phyloP scores from a whole-genome alignment of 2,888 invertebrate genomes.

The Gymnosoma rotundatum region DNA sequence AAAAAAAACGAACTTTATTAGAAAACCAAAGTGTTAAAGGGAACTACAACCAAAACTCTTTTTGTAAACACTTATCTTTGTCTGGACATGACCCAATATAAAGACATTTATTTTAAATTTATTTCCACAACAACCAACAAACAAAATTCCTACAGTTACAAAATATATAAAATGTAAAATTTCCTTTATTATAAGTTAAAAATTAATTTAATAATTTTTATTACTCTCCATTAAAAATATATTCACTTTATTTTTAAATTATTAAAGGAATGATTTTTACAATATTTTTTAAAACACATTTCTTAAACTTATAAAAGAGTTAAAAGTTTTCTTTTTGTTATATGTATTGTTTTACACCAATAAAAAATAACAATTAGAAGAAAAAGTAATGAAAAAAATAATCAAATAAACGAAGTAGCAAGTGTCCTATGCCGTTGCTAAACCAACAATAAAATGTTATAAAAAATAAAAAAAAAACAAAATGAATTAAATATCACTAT shows the following conservation, averaged over 20 bases:
- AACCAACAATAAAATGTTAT: conserved; percentile 74
- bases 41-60: neutral
- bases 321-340: neutral
- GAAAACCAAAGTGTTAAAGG: neutral
- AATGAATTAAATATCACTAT: conserved; percentile 62
- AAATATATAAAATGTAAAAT: conserved; percentile 21
- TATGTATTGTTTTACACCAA: conserved; percentile 27
- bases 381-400: conserved; percentile 43
- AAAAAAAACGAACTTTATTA: neutral
- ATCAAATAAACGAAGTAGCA: conserved; percentile 75
- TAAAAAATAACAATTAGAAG: conserved; percentile 14
- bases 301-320: conserved; percentile 8
- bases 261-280: neutral
- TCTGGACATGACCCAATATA: conserved; percentile 37
- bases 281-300: conserved; percentile 43
- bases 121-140: neutral
- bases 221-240: conserved; percentile 43
- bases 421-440: conserved; percentile 82
- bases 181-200: neutral
- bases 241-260: conserved; percentile 14
- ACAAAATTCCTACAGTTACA: neutral
- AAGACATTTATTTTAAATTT: conserved; percentile 23
- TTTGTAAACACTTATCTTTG: neutral
- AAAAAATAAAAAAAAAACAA: conserved; percentile 59
- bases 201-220: neutral